Evolutionary conservation across 2,888 invertebrate species (phyloP).

Genomic region (Lacanobia wlatinum): DNA sequence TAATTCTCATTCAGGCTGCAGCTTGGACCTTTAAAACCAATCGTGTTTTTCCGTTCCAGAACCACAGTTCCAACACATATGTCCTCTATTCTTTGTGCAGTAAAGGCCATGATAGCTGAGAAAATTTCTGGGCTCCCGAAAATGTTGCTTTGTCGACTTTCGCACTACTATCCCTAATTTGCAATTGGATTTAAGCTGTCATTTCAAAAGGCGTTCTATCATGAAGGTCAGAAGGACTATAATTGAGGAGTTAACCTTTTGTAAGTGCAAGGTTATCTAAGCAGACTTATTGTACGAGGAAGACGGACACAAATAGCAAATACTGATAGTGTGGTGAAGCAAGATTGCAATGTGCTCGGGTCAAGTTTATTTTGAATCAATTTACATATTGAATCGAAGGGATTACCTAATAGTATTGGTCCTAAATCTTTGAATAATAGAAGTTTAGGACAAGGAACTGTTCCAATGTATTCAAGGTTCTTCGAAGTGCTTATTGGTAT

Average conservation of each 20-base stretch:
- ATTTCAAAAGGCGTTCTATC: slow-evolving; percentile 37
- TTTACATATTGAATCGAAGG: slow-evolving; percentile 67
- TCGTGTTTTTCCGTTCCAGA: slow-evolving; percentile 22
- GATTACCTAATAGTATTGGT: slow-evolving; percentile 59
- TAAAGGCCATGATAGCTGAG: slow-evolving; percentile 49
- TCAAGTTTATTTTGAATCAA: slow-evolving; percentile 67
- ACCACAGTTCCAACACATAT: background rate
- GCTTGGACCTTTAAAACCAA: slow-evolving; percentile 61
- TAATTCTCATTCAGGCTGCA: slow-evolving; percentile 80
- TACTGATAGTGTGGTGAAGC: slow-evolving; percentile 71
- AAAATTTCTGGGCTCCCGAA: slow-evolving; percentile 23
- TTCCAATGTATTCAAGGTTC: slow-evolving; percentile 28
- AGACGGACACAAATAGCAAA: slow-evolving; percentile 69
- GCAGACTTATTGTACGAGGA: slow-evolving; percentile 67
- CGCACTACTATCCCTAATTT: slow-evolving; percentile 46
- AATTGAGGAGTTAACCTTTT: slow-evolving; percentile 17
- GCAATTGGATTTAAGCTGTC: slow-evolving; percentile 23
- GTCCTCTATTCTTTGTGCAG: slow-evolving; percentile 4
- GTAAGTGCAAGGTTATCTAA: slow-evolving; percentile 33
- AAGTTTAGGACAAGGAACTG: slow-evolving; percentile 29
- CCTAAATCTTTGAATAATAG: slow-evolving; percentile 57
- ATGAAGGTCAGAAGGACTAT: slow-evolving; percentile 22
- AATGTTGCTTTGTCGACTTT: slow-evolving; percentile 48
- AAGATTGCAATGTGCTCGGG: slow-evolving; percentile 69
- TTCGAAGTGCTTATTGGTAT: slow-evolving; percentile 36